Conservation (phyloP, 2,888 invertebrate genomes). For the Allacma fusca region DNA sequence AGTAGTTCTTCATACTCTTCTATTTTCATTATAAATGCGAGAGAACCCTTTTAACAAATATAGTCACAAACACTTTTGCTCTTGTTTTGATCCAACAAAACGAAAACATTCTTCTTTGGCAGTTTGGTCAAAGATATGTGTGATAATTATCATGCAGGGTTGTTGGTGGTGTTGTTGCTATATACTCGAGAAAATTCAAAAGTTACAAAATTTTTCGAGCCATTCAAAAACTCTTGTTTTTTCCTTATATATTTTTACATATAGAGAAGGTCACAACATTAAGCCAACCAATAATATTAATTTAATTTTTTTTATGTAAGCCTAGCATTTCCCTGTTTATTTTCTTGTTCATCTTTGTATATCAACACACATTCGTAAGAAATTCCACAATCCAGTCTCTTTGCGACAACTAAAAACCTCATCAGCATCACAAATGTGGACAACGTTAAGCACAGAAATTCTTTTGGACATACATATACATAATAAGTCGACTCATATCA, state of each 20-base stretch:
- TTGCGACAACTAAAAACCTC: conserved; percentile 17
- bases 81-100: too few species aligned
- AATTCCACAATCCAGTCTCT: conserved; percentile 20
- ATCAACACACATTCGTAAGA: conserved; percentile 9
- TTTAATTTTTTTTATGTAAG: conserved; percentile 22
- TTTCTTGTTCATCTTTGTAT: conserved; percentile 11
- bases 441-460: not conserved
- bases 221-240: conserved; percentile 18
- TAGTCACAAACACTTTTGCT: too few species aligned
- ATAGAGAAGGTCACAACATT: conserved; percentile 39
- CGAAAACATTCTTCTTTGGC: too few species aligned
- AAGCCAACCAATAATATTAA: conserved; percentile 41
- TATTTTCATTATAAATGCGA: too few species aligned
- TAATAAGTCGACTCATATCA: too few species aligned
- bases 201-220: conserved; percentile 35
- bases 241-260: conserved; percentile 1
- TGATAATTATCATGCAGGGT: not conserved
- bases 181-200: conserved; percentile 25
- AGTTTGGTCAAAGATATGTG: too few species aligned
- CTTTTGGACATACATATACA: too few species aligned
- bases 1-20: too few species aligned
- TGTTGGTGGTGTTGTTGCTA: not conserved
- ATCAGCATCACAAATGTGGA: conserved; percentile 29
- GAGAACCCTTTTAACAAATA: too few species aligned
- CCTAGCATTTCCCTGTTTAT: conserved; percentile 34